These are phyloP conservation scores for Mythimna pallens DNA, from an alignment of 2,888 invertebrate genomes.

Conservation along the genomic window DNA sequence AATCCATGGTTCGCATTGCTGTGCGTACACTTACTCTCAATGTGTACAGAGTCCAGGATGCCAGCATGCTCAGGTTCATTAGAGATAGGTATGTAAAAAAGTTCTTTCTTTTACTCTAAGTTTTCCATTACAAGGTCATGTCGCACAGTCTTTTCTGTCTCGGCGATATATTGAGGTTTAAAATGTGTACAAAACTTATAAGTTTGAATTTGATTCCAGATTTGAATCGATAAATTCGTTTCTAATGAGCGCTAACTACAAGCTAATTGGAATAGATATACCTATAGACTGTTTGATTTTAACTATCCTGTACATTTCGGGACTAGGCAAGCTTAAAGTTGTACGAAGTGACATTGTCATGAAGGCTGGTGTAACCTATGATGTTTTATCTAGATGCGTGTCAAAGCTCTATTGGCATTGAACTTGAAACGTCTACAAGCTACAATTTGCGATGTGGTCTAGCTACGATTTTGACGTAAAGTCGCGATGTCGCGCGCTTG, in stretches of 20 bases:
- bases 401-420: conserved; percentile 47
- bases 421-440: conserved; percentile 48
- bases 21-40: conserved; percentile 99
- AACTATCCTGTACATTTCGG: not conserved
- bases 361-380: not conserved
- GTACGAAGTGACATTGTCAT: conserved; percentile 36
- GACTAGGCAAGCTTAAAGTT: not conserved
- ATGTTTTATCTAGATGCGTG: conserved; percentile 35
- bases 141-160: not conserved
- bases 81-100: conserved; percentile 92
- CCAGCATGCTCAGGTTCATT: conserved; percentile 98
- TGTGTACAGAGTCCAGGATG: conserved; percentile 98
- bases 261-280: not conserved
- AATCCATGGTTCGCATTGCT: conserved; percentile 99
- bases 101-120: not conserved
- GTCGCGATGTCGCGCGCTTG: conserved; percentile 42
- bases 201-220: not conserved
- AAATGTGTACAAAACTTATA: not conserved
- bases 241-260: not conserved
- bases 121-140: not conserved
- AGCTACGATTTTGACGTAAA: conserved; percentile 21
- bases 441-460: conserved; percentile 43
- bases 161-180: not conserved
- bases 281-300: not conserved
- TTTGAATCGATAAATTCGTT: not conserved